Conservation (phyloP, 2,113 vertebrate species). For the Neodontobutis hainanensis region DNA sequence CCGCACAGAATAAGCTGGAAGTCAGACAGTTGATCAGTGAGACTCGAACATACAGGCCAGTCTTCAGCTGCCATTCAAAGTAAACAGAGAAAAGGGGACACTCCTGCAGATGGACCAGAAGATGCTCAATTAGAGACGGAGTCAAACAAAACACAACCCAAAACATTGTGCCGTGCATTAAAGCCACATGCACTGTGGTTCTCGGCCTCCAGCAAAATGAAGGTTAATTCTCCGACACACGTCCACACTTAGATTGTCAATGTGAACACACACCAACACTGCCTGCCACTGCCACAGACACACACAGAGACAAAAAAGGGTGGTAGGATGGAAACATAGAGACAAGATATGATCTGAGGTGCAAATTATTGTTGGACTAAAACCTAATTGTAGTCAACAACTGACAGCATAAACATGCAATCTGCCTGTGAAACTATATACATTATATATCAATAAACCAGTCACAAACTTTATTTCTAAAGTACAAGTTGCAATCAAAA, state of each 20-base stretch:
- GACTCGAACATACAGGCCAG: slow-evolving; percentile 45
- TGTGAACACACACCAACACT: slow-evolving; percentile 59
- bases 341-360: slow-evolving; percentile 54
- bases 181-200: slow-evolving; percentile 73
- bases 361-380: slow-evolving; percentile 32
- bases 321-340: slow-evolving; percentile 42
- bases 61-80: slow-evolving; percentile 43
- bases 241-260: slow-evolving; percentile 21
- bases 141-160: slow-evolving; percentile 61
- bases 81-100: slow-evolving; percentile 38
- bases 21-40: slow-evolving; percentile 50
- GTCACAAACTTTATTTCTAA: not conserved
- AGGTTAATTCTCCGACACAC: slow-evolving; percentile 68
- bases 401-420: slow-evolving; percentile 20
- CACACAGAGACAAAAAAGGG: slow-evolving; percentile 28
- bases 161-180: slow-evolving; percentile 63
- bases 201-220: slow-evolving; percentile 67
- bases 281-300: slow-evolving; percentile 66
- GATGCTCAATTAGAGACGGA: slow-evolving; percentile 72
- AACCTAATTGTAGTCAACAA: slow-evolving; percentile 11
- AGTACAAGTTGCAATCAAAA: too few species aligned
- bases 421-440: not conserved
- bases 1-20: slow-evolving; percentile 57
- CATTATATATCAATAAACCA: not conserved
- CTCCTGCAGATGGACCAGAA: slow-evolving; percentile 63